Conservation (phyloP, 2,797 vertebrate species). For the Eidolon dupreanum region DNA sequence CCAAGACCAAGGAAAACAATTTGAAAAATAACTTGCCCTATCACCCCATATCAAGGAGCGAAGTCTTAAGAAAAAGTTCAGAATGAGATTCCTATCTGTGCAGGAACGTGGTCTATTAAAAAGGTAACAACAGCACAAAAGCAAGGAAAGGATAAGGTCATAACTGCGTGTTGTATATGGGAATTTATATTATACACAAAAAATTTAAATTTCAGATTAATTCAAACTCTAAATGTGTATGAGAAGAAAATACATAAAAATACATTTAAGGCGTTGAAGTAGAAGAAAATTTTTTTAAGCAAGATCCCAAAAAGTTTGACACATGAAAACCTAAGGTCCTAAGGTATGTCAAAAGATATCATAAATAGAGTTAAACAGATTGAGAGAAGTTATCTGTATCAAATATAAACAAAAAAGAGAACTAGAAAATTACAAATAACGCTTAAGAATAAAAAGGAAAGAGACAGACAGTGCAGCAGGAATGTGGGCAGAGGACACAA, state of each 20-base stretch:
- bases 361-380: not conserved
- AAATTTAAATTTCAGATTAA: not conserved
- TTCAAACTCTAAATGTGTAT: not conserved
- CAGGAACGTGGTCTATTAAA: not conserved
- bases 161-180: not conserved
- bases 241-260: slow-evolving; percentile 15
- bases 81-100: not conserved
- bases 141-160: not conserved
- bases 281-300: not conserved
- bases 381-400: not conserved
- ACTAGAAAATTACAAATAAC: slow-evolving; percentile 29
- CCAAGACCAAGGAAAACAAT: not conserved
- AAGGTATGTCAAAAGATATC: not conserved
- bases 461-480: not conserved
- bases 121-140: not conserved
- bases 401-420: not conserved
- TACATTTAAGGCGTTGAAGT: not conserved
- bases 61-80: not conserved
- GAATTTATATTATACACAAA: not conserved
- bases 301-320: not conserved
- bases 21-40: not conserved
- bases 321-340: not conserved
- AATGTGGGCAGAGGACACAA: slow-evolving; percentile 9
- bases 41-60: not conserved
- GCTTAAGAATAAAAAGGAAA: not conserved